Evolutionary conservation across 2,113 vertebrate genomes (phyloP), one percentile per base, ranked within the genome.

Genomic region (Sapayoa aenigma): DNA sequence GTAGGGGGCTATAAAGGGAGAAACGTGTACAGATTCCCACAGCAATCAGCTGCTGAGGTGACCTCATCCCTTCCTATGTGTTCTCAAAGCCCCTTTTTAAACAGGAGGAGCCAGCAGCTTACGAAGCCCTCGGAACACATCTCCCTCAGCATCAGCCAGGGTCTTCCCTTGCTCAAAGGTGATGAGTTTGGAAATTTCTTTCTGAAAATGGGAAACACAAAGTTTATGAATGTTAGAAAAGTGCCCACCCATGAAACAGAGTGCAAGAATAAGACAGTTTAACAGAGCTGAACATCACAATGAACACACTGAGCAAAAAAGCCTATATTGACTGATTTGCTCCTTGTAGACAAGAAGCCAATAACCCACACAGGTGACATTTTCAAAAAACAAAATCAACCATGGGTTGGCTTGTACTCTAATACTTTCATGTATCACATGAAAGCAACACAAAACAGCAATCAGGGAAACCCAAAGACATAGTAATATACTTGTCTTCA

Each of bases 51-150:
- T 83, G 58, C 84, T 82, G 72, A 92, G 68, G 65, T 94, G 75
- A 62, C 41, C 68, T 89, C 56, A 49, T n/a, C 74, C 87, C 58
- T 90, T 95, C 83, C 93, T 85, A 66, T 24, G 53, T 37, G 56
- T 93, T 93, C 72, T 94, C 60, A 95, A 94, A 82, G 35, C 42
- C 89, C 75, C 50, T 37, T 82, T 95, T 89, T 80, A 44, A 93
- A 93, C 12, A 97, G 19, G 22, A 72, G 69, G 55, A 73, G 63
- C 58, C 77, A 95, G 88, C 81, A 96, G 95, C 99, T 99, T 98
- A 99, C 99, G 99, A 95, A 99, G 98, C 97, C 99, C 99, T 98
- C 99, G 98, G 97, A 99, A 99, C 56, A 99, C 99, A 87, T 99
- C 99, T 85, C 99, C 99, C 94, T 99, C 99, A 72, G 99, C 99